A percentile compares a stretch with the other conserved stretches of the same genome.
Evolutionary conservation across 2,113 vertebrate genomes (phyloP).

Genomic region (Osmerus mordax): DNA sequence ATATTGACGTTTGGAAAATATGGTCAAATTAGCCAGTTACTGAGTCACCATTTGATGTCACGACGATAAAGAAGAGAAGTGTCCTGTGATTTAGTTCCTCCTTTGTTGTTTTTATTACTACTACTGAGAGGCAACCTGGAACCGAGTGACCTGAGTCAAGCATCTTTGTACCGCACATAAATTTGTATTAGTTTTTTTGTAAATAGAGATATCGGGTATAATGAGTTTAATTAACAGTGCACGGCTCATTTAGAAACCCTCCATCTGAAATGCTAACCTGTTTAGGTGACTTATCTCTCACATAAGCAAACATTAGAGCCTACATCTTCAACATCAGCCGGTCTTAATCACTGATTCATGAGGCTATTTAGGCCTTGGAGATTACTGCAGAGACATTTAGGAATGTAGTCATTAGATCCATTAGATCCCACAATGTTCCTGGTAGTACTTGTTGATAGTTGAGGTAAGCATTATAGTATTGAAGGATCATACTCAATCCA

Average conservation of each 20-base stretch:
- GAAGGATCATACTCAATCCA: too few species aligned
- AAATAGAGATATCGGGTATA: slow-evolving; percentile 29
- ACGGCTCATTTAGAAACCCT: slow-evolving; percentile 47
- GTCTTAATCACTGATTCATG: slow-evolving; percentile 54
- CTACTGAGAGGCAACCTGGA: slow-evolving; percentile 13
- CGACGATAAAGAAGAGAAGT: too few species aligned
- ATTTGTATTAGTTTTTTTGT: slow-evolving; percentile 20
- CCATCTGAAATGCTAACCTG: slow-evolving; percentile 42
- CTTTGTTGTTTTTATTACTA: not conserved
- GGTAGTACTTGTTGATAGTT: slow-evolving; percentile 26
- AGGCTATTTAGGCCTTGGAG: slow-evolving; percentile 37
- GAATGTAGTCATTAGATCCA: slow-evolving; percentile 37
- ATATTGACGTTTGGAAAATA: too few species aligned
- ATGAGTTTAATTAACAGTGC: slow-evolving; percentile 56
- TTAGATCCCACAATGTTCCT: slow-evolving; percentile 20
- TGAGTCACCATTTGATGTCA: too few species aligned
- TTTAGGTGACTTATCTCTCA: slow-evolving; percentile 49
- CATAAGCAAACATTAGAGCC: slow-evolving; percentile 39
- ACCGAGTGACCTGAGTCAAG: slow-evolving; percentile 22
- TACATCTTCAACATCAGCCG: slow-evolving; percentile 46
- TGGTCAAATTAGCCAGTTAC: too few species aligned
- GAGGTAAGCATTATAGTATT: slow-evolving; percentile 30
- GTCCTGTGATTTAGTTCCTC: slow-evolving; percentile 15
- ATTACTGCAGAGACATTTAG: slow-evolving; percentile 41
- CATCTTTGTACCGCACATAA: slow-evolving; percentile 17